Evolutionary conservation across 2,797 vertebrate genomes (phyloP).

Genomic region (Melanogrammus aeglefinus): DNA sequence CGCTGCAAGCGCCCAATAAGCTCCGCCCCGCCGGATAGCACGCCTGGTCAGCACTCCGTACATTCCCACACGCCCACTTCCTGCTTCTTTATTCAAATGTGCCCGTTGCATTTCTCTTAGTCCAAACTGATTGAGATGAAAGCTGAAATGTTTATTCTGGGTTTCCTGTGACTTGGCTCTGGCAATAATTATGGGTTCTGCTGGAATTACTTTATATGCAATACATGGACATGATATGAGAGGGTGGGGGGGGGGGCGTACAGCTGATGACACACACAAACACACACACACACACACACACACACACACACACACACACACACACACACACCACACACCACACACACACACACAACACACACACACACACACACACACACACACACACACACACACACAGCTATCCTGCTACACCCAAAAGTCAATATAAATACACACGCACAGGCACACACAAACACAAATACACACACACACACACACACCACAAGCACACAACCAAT

Average conservation of each 20-base stretch:
- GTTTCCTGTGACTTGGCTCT: constrained; percentile 48
- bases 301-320: constrained; percentile 1
- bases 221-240: constrained; percentile 31
- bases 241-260: background rate
- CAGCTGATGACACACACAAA: constrained; percentile 2
- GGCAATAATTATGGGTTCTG: constrained; percentile 45
- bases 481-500: background rate
- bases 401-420: background rate
- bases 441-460: constrained; percentile 1
- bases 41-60: no score
- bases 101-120: background rate
- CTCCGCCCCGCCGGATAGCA: background rate
- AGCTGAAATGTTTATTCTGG: constrained; percentile 29
- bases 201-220: constrained; percentile 46
- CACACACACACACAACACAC: constrained; percentile 6
- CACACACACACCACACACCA: constrained; percentile 1
- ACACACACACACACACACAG: background rate
- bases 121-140: constrained; percentile 10
- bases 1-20: background rate
- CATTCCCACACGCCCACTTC: no score
- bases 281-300: constrained; percentile 3
- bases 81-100: no score
- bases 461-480: constrained; percentile 14
- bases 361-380: constrained; percentile 6
- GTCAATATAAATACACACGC: constrained; percentile 6